Conservation (phyloP, 1,140 invertebrate species). For the Globodera rostochiensis region DNA sequence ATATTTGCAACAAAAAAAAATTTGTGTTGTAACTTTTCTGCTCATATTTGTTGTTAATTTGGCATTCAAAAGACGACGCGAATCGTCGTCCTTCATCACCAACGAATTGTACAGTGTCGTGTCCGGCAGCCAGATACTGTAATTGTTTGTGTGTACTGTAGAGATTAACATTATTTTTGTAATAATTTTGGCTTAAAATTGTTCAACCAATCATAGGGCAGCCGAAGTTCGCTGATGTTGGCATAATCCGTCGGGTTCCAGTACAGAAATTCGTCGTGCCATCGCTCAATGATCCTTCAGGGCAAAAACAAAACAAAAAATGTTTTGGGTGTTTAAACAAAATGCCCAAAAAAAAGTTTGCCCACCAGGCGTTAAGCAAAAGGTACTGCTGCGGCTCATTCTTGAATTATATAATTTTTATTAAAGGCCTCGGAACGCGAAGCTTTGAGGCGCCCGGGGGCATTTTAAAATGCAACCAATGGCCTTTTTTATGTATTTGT, state of each 20-base stretch:
- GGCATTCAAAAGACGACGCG: conserved; percentile 61
- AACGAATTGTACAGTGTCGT: conserved; percentile 43
- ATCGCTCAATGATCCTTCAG: conserved; percentile 50
- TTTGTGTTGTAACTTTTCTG: conserved; percentile 8
- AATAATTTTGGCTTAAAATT: background rate
- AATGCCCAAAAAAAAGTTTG: conserved; percentile 48
- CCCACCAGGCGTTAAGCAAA: conserved; percentile 61
- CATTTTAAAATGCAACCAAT: conserved; percentile 7
- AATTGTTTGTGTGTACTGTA: background rate
- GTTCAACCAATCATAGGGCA: conserved; percentile 49
- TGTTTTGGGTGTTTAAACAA: background rate
- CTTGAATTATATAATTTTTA: conserved; percentile 48
- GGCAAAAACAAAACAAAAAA: background rate
- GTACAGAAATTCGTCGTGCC: conserved; percentile 64
- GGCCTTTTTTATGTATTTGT: background rate
- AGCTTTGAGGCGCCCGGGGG: too few relatives aligned
- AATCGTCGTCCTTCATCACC: conserved; percentile 66
- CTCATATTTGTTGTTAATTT: conserved; percentile 59
- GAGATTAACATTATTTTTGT: background rate
- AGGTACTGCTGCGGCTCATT: conserved; percentile 64
- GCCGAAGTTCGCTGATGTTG: conserved; percentile 58
- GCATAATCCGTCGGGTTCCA: conserved; percentile 61
- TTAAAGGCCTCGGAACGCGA: too few relatives aligned
- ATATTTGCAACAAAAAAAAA: background rate
- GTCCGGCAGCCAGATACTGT: conserved; percentile 50